Evolutionary conservation across 2,797 vertebrate species (phyloP).

Genomic region (Acipenser oxyrinchus): DNA sequence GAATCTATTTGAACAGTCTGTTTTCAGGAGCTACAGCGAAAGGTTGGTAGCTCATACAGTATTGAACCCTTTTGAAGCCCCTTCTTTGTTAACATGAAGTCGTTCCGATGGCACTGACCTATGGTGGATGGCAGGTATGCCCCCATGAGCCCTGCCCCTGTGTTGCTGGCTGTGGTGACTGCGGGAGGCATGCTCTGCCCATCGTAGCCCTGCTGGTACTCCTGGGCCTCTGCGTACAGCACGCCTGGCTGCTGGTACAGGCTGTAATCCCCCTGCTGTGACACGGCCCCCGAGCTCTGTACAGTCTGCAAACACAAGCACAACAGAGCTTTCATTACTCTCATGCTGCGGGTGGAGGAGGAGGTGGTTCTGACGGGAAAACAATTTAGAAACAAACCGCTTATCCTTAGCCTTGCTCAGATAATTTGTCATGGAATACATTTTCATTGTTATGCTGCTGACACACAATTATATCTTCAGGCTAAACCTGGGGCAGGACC

Average conservation of each 20-base stretch:
- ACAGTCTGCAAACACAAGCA: slow-evolving; percentile 42
- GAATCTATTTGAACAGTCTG: no score
- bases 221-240: slow-evolving; percentile 48
- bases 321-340: not conserved
- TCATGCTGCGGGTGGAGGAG: slow-evolving; percentile 17
- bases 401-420: no score
- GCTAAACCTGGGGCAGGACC: no score
- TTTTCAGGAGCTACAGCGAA: no score
- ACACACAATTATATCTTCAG: no score
- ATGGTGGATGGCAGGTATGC: slow-evolving; percentile 40
- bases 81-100: not conserved
- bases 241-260: slow-evolving; percentile 72
- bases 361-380: no score
- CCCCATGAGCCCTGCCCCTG: slow-evolving; percentile 51
- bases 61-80: not conserved
- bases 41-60: no score
- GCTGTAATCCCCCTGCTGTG: slow-evolving; percentile 52
- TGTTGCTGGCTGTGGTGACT: slow-evolving; percentile 34
- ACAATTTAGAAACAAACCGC: no score
- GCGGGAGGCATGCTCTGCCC: slow-evolving; percentile 36
- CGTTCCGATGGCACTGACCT: slow-evolving; percentile 44
- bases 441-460: no score
- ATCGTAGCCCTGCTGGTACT: slow-evolving; percentile 43
- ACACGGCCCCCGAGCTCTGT: slow-evolving; percentile 53
- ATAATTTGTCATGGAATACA: no score